Evolutionary conservation across 2,113 vertebrate genomes (phyloP).

Genomic region (Ramphastos sulfuratus): DNA sequence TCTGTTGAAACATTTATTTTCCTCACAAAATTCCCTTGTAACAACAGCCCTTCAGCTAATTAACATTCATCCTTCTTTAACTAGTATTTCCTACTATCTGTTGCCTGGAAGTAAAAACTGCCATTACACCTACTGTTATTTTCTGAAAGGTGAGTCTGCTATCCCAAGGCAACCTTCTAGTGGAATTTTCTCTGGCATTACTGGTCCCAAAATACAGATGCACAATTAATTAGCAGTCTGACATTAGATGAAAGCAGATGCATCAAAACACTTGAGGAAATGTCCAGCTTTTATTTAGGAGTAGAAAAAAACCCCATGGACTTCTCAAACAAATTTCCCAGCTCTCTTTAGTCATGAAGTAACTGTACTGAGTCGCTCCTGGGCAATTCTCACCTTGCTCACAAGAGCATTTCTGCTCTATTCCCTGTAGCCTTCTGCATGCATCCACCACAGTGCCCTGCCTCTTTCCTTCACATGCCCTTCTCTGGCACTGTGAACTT

Average conservation of each 20-base stretch:
- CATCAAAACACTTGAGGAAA: background rate
- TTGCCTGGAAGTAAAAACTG: background rate
- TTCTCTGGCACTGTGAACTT: background rate
- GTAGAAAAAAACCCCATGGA: background rate
- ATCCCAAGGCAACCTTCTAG: background rate
- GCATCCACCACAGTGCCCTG: background rate
- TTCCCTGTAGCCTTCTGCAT: background rate
- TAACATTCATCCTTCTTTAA: background rate
- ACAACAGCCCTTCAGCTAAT: background rate
- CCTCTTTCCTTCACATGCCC: background rate
- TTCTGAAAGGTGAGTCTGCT: background rate
- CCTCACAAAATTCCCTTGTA: background rate
- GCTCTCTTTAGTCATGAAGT: background rate
- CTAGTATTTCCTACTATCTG: background rate
- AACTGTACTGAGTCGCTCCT: background rate
- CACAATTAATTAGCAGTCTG: background rate
- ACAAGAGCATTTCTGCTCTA: background rate
- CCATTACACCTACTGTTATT: background rate
- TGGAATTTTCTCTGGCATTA: background rate
- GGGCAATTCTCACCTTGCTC: background rate
- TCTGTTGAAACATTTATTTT: background rate
- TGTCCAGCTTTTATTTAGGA: background rate
- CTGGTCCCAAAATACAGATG: background rate
- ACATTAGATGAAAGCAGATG: background rate
- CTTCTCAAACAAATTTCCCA: background rate